Percentiles rank a stretch among this genome's conserved stretches.
Evolutionary conservation across 2,888 invertebrate genomes (phyloP).

Genomic region (Arctia plantaginis): DNA sequence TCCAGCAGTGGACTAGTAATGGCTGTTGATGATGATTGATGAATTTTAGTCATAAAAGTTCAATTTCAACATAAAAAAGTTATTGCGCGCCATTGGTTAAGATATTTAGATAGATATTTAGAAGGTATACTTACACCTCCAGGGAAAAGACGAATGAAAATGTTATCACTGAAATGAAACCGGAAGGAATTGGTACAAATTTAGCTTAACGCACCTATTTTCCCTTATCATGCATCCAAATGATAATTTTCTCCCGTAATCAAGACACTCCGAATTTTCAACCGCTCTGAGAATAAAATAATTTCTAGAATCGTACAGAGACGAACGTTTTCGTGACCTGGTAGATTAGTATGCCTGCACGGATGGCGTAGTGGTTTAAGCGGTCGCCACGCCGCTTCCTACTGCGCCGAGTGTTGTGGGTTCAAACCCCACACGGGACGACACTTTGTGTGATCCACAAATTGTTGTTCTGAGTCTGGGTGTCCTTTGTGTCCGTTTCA

Average conservation of each 20-base stretch:
- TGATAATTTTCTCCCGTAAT: conserved; percentile 41
- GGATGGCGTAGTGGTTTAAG: too few species aligned
- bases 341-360: too few species aligned
- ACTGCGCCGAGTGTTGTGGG: too few species aligned
- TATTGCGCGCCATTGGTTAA: not conserved
- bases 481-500: too few species aligned
- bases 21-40: too few species aligned
- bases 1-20: too few species aligned
- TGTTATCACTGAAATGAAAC: not conserved
- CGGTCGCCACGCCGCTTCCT: too few species aligned
- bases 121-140: not conserved
- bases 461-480: too few species aligned
- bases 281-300: not conserved
- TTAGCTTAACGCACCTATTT: conserved; percentile 22
- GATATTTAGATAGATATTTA: not conserved
- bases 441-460: too few species aligned
- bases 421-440: too few species aligned
- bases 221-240: conserved; percentile 35
- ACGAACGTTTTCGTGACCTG: not conserved
- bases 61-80: not conserved
- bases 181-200: conserved; percentile 23
- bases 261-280: conserved; percentile 24
- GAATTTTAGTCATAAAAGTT: not conserved
- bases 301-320: not conserved
- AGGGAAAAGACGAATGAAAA: conserved; percentile 12